A percentile compares a stretch with the other conserved stretches of the same genome.
Conservation (phyloP, 1,140 invertebrate genomes). For the Drosophila hydei region DNA sequence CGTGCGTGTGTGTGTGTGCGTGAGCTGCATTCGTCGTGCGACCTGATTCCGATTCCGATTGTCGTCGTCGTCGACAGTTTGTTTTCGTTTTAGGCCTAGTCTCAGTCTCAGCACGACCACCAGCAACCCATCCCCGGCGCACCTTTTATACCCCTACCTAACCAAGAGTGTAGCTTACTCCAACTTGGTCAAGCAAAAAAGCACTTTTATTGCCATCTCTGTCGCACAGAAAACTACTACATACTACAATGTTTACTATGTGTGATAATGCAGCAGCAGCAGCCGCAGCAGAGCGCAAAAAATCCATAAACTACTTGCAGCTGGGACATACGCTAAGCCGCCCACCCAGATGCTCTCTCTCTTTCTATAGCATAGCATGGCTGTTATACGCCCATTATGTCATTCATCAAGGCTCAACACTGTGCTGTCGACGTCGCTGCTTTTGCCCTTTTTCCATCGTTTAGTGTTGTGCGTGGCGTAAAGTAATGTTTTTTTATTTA, state of each 20-base stretch:
- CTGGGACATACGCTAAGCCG: slow-evolving; percentile 16
- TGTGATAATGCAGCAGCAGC: slow-evolving; percentile 45
- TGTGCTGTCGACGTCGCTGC: slow-evolving; percentile 28
- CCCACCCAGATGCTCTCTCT: slow-evolving; percentile 12
- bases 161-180: neutral
- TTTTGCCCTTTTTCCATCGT: slow-evolving; percentile 43
- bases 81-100: slow-evolving; percentile 53
- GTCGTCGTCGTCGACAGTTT: slow-evolving; percentile 47
- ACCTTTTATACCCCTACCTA: neutral
- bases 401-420: slow-evolving; percentile 61
- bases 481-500: slow-evolving; percentile 66
- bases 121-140: neutral
- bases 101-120: slow-evolving; percentile 2
- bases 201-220: slow-evolving; percentile 16
- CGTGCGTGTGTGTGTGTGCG: slow-evolving; percentile 18
- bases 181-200: slow-evolving; percentile 41
- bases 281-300: slow-evolving; percentile 30
- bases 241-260: slow-evolving; percentile 81
- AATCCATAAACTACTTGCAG: slow-evolving; percentile 78
- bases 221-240: slow-evolving; percentile 53
- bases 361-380: slow-evolving; percentile 29
- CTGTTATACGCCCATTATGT: slow-evolving; percentile 67
- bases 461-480: slow-evolving; percentile 44
- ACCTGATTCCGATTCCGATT: slow-evolving; percentile 52
- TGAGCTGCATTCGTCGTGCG: slow-evolving; percentile 49